phyloP scores from a whole-genome alignment of 2,888 invertebrate genomes.

The Ectobius pallidus region DNA sequence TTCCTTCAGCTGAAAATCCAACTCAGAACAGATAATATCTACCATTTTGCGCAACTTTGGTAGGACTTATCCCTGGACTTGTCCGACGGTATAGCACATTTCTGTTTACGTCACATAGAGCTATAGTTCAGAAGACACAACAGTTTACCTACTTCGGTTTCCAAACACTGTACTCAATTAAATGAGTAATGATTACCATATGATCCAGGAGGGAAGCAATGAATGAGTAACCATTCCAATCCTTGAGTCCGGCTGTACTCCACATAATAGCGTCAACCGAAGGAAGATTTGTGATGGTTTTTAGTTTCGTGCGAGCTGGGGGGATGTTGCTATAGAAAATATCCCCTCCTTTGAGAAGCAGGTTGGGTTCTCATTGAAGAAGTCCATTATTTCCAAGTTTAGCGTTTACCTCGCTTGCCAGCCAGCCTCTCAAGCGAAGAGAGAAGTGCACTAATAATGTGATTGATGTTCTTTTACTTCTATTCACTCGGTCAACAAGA shows the following conservation, averaged over 20 bases:
- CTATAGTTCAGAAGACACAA: too few species aligned
- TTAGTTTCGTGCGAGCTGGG: slow-evolving; percentile 23
- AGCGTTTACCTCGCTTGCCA: slow-evolving; percentile 34
- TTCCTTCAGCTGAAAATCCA: too few species aligned
- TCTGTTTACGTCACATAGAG: too few species aligned
- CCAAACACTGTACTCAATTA: too few species aligned
- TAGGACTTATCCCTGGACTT: too few species aligned
- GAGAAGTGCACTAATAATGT: slow-evolving; percentile 25
- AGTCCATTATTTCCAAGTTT: slow-evolving; percentile 35
- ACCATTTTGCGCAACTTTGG: too few species aligned
- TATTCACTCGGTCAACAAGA: slow-evolving; percentile 19
- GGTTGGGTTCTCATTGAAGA: slow-evolving; percentile 22
- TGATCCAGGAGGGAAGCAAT: neutral
- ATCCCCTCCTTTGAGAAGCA: neutral
- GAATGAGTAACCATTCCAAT: slow-evolving; percentile 13
- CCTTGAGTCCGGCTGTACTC: neutral
- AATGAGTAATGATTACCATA: too few species aligned
- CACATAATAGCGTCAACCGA: neutral
- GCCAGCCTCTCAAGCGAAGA: slow-evolving; percentile 7
- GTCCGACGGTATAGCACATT: too few species aligned
- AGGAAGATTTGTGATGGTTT: slow-evolving; percentile 22
- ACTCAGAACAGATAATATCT: too few species aligned
- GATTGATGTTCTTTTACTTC: slow-evolving; percentile 38
- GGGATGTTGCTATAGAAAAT: neutral
- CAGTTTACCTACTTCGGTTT: neutral